Conservation (phyloP, 2,888 invertebrate species). For the Polylopha cassiicola region DNA sequence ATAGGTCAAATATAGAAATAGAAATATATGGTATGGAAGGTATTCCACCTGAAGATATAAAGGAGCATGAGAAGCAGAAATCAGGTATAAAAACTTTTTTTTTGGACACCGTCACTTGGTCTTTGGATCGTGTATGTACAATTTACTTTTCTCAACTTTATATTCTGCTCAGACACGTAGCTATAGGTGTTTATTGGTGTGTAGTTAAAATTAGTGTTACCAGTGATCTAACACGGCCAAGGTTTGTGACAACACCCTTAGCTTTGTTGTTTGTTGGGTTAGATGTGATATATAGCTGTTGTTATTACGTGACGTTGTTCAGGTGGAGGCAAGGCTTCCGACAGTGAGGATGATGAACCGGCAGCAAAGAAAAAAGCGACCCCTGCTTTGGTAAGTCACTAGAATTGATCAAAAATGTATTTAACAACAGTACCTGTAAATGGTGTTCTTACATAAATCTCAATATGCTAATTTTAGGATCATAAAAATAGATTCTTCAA, state of each 20-base stretch:
- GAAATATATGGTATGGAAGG: slow-evolving; percentile 99
- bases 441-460: too few relatives aligned
- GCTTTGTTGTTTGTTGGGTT: slow-evolving; percentile 1
- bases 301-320: slow-evolving; percentile 36
- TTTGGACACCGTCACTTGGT: slow-evolving; percentile 42
- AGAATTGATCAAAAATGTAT: slow-evolving; percentile 3
- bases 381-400: slow-evolving; percentile 68
- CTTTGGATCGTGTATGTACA: slow-evolving; percentile 67
- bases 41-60: slow-evolving; percentile 95
- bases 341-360: slow-evolving; percentile 91
- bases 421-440: slow-evolving; percentile 13
- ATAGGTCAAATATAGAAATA: slow-evolving; percentile 98
- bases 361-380: slow-evolving; percentile 84
- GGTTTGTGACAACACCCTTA: slow-evolving; percentile 16
- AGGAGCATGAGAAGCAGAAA: slow-evolving; percentile 95
- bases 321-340: slow-evolving; percentile 83
- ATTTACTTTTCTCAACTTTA: slow-evolving; percentile 42
- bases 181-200: slow-evolving; percentile 58
- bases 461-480: too few relatives aligned
- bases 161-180: slow-evolving; percentile 60
- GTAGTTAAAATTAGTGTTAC: slow-evolving; percentile 49
- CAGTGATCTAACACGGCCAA: slow-evolving; percentile 26
- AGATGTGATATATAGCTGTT: background rate
- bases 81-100: slow-evolving; percentile 70
- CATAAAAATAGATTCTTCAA: too few relatives aligned